Evolutionary conservation across 2,797 vertebrate species (phyloP).

Genomic region (Clarias fuscus): DNA sequence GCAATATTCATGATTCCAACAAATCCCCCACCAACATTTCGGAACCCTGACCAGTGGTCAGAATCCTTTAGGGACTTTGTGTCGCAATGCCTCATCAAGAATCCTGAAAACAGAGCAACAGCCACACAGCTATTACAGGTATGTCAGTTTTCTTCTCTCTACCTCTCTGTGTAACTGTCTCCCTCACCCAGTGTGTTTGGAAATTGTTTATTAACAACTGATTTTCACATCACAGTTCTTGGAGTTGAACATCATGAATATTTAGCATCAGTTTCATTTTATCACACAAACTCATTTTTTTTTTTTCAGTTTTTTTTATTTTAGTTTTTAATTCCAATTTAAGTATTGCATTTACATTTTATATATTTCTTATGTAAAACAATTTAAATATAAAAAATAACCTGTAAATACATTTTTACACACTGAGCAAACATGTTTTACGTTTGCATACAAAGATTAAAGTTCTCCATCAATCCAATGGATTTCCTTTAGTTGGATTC

Average conservation of each 20-base stretch:
- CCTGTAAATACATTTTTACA: no score
- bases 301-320: background rate
- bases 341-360: no score
- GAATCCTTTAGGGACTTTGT: constrained; percentile 83
- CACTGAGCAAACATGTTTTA: no score
- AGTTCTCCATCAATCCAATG: no score
- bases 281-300: background rate
- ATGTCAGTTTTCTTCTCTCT: background rate
- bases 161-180: background rate
- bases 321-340: no score
- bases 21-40: constrained; percentile 90
- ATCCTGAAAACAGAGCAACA: constrained; percentile 86
- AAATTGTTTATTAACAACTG: background rate
- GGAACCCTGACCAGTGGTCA: constrained; percentile 86
- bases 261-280: background rate
- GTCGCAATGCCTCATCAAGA: constrained; percentile 91
- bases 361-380: no score
- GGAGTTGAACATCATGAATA: background rate
- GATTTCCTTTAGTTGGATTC: no score
- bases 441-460: no score
- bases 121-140: constrained; percentile 92
- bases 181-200: background rate
- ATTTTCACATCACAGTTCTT: background rate
- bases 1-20: constrained; percentile 98
- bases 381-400: no score